Conservation (phyloP, 2,888 invertebrate genomes). For the Polyploca ridens region DNA sequence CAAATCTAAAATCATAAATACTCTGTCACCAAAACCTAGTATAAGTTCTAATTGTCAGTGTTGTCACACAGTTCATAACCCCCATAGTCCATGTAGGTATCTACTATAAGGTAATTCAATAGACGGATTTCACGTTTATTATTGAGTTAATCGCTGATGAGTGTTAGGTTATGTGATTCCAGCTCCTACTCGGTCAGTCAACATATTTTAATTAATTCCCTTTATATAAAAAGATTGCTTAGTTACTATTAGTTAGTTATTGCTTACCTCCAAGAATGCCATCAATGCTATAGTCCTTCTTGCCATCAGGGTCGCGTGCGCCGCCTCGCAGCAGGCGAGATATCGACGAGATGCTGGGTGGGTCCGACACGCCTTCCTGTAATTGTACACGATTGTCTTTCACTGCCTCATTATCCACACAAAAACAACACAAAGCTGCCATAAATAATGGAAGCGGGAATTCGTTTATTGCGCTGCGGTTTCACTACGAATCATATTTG, state of each 20-base stretch:
- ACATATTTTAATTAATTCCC: too few species aligned
- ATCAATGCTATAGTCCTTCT: conserved; percentile 95
- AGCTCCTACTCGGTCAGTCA: too few species aligned
- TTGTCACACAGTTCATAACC: too few species aligned
- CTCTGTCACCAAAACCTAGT: too few species aligned
- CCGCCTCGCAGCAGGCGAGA: conserved; percentile 94
- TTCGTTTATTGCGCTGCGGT: conserved; percentile 1
- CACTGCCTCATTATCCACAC: conserved; percentile 29
- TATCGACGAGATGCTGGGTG: conserved; percentile 97
- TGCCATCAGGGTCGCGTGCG: conserved; percentile 91
- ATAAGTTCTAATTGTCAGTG: too few species aligned
- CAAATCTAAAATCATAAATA: too few species aligned
- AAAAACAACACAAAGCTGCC: conserved; percentile 16
- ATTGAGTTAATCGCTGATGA: too few species aligned
- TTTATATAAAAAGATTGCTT: not conserved
- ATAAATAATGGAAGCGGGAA: not conserved
- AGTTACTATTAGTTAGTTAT: too few species aligned
- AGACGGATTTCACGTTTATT: too few species aligned
- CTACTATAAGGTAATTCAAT: too few species aligned
- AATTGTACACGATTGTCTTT: conserved; percentile 47
- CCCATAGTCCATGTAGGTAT: too few species aligned
- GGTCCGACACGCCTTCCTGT: conserved; percentile 96
- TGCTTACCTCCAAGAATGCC: conserved; percentile 92
- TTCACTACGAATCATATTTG: not conserved
- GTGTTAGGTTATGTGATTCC: too few species aligned